Evolutionary conservation across 2,113 vertebrate genomes (phyloP).

Genomic region (Hirundichthys speculiger): DNA sequence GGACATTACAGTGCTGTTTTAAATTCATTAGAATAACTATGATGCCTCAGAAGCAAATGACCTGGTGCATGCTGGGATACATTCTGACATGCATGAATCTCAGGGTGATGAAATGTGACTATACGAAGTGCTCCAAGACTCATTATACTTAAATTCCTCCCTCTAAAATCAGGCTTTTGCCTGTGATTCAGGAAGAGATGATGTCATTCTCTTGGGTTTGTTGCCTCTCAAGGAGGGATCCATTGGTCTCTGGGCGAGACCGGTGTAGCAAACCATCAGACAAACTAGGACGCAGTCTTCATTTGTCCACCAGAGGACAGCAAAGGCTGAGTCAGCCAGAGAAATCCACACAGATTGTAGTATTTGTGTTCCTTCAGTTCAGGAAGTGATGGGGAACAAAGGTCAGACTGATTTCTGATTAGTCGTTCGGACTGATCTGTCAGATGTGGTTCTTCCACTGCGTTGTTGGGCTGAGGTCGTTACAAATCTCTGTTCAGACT

Average conservation of each 20-base stretch:
- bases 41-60: too few species aligned
- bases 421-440: conserved; percentile 4
- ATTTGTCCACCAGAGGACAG: conserved; percentile 71
- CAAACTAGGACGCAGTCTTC: neutral
- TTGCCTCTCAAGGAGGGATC: too few species aligned
- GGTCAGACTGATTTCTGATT: conserved; percentile 12
- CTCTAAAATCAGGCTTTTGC: neutral
- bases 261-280: neutral
- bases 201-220: neutral
- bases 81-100: too few species aligned
- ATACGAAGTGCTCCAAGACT: too few species aligned
- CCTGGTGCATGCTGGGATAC: too few species aligned
- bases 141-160: too few species aligned
- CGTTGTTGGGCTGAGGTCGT: neutral
- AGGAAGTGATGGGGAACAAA: too few species aligned
- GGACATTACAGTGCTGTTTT: too few species aligned
- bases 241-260: neutral
- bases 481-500: too few species aligned
- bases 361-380: neutral
- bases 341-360: neutral
- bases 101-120: too few species aligned
- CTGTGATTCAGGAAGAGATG: too few species aligned
- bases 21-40: too few species aligned
- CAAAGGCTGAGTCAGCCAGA: conserved; percentile 37
- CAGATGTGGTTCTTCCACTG: neutral